Percentiles rank a stretch among this genome's conserved stretches.
Evolutionary conservation across 2,888 invertebrate genomes (phyloP).

Genomic region (Habroteleia sp.): DNA sequence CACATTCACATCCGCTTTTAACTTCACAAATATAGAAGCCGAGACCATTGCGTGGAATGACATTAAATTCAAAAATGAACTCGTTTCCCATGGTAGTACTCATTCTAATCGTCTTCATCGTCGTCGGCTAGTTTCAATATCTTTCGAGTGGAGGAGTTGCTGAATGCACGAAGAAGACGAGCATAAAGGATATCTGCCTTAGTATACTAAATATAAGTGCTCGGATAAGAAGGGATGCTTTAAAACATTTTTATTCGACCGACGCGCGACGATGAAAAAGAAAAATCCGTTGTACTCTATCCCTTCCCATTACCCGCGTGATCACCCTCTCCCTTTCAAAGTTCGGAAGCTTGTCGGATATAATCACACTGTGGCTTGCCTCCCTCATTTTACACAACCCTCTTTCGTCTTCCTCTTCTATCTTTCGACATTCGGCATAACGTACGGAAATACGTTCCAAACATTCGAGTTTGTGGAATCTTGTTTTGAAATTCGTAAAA

Average conservation of each 20-base stretch:
- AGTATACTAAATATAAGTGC: conserved; percentile 49
- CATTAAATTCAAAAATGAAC: conserved; percentile 52
- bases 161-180: conserved; percentile 40
- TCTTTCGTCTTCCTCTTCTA: conserved; percentile 30
- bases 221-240: conserved; percentile 49
- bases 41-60: conserved; percentile 35
- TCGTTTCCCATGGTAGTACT: conserved; percentile 18
- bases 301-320: conserved; percentile 2
- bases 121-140: conserved; percentile 58
- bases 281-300: conserved; percentile 29
- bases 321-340: conserved; percentile 12
- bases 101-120: conserved; percentile 45
- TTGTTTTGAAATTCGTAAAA: not conserved
- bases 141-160: conserved; percentile 28
- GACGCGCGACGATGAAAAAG: conserved; percentile 35
- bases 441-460: conserved; percentile 8
- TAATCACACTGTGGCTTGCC: conserved; percentile 57
- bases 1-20: conserved; percentile 35
- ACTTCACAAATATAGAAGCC: conserved; percentile 33
- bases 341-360: conserved; percentile 45
- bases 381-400: conserved; percentile 65
- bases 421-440: conserved; percentile 45
- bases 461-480: conserved; percentile 7
- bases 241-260: conserved; percentile 59
- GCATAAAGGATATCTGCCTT: conserved; percentile 43